Base-by-base conservation (phyloP, 1,140 invertebrate genomes). In the Neodiprion pinetum region DNA sequence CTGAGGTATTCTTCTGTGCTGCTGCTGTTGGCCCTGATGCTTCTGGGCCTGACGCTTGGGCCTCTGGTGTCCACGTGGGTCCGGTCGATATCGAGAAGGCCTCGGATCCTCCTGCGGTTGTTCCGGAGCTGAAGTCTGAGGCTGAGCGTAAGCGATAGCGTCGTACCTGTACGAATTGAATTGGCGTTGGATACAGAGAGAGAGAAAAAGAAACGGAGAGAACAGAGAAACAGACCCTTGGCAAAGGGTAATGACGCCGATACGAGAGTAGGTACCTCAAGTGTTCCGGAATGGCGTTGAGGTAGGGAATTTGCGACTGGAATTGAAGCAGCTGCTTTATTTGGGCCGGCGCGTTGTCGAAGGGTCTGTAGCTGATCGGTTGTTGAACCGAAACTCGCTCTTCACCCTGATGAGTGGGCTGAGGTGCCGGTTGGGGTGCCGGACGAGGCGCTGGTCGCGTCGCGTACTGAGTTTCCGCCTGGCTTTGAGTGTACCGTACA, bases 251-350 rank as follows among this genome's bases (percentile, higher is more conserved):
- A 40, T 40, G 28, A 40, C 28, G 28, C 28, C 28, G 28, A 61
- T n/a, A 4, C 11, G 21, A 23, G 61, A 66, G 21, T n/a, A n/a
- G 21, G n/a, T 74, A 89, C 88, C 87, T 87, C 40, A 77, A 87
- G 65, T 80, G 85, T 80, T 89, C 88, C 17, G 88, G 88, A 21
- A 88, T 88, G 14, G 81, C 81, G 49, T 87, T 88, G 48, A 85
- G 69, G 49, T 89, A 88, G 7, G 88, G 88, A 69, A 86, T 88
- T 72, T 88, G 85, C 3, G 84, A 80, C 49, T 88, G 87, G 75
- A 84, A 88, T 48, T 87, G 80, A 8, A 89, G 80, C 50, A 88
- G 17, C 71, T 88, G 84, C 28, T 84, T 83, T 21, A 89, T 88
- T 67, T 83, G 80, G 0, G 83, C 73, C 0, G 88, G 87, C 14